Base-by-base conservation (phyloP, 2,888 invertebrate genomes). In the Rhynchonema sp. region DNA sequence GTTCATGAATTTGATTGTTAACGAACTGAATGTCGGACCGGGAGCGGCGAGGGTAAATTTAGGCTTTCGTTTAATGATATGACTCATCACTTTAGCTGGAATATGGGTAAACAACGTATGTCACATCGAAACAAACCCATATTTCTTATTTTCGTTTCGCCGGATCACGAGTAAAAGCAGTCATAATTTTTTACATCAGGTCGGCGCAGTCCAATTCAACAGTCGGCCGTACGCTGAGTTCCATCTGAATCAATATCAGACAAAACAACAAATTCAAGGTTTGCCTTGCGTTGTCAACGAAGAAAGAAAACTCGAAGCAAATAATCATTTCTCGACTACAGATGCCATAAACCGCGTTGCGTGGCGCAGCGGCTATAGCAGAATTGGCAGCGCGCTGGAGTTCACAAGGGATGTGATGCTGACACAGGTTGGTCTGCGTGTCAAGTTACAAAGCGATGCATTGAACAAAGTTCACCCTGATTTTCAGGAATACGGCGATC, bases 171-270 rank as follows among this genome's bases (percentile, higher is more conserved):
- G n/a, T n/a, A n/a, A n/a, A n/a, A n/a, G n/a, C n/a, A n/a, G n/a
- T n/a, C n/a, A n/a, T n/a, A n/a, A n/a, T n/a, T n/a, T 38, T 17
- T 20, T 22, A 25, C 25, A 20, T 22, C 56, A 59, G 22, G 57
- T 61, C 13, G 56, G 38, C 53, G 6, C 59, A 3, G 53, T 61
- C n/a, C 59, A 59, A 30, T 61, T 59, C 59, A 59, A 28, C 30
- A 54, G 54, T 17, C 6, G 1, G 1, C 53, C 56, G 2, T 1
- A 2, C 38, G 38, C 56, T 2, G 59, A 61, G 26, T 61, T 61
- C 29, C n/a, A 30, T 49, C 46, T 57, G 23, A 49, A 49, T 2
- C 3, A 13, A 3, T 58, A 58, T 30, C 58, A 58, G n/a, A 54
- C 58, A 2, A 53, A 30, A 6, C 25, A 58, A n/a, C 54, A 58